These are phyloP conservation scores for Stenopsyche tienmushanensis DNA, from an alignment of 1,140 invertebrate genomes.

Conservation along the genomic window DNA sequence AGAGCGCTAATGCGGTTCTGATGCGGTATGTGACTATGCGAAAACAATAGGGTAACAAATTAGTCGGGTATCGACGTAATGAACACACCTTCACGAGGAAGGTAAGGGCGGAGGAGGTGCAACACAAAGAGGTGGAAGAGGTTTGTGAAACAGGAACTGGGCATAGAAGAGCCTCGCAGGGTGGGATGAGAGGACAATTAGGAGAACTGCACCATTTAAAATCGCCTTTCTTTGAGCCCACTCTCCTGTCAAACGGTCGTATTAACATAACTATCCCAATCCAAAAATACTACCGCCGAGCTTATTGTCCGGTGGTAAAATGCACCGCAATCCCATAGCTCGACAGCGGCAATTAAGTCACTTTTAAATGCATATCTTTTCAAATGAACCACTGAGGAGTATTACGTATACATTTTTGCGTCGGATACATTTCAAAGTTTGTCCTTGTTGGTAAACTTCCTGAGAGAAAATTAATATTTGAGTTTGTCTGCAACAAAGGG, in stretches of 20 bases:
- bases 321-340: too few species aligned
- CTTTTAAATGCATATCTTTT: not conserved
- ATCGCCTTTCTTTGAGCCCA: not conserved
- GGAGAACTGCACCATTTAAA: not conserved
- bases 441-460: not conserved
- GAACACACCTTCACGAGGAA: slow-evolving; percentile 22
- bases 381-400: not conserved
- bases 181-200: slow-evolving; percentile 6
- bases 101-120: not conserved
- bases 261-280: too few species aligned
- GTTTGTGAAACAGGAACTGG: not conserved
- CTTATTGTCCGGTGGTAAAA: too few species aligned
- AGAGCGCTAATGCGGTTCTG: slow-evolving; percentile 3
- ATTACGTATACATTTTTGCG: not conserved
- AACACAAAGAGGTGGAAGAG: not conserved
- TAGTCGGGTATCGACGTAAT: slow-evolving; percentile 25
- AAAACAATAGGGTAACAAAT: slow-evolving; percentile 29
- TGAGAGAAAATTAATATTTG: not conserved
- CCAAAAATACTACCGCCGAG: too few species aligned
- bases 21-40: slow-evolving; percentile 17
- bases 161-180: not conserved
- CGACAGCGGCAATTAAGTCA: too few species aligned
- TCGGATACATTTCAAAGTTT: not conserved
- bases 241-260: too few species aligned
- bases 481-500: not conserved